Percentiles rank a stretch among this genome's conserved stretches.
phyloP scores from a whole-genome alignment of 2,113 vertebrate species.

The Petromus typicus region DNA sequence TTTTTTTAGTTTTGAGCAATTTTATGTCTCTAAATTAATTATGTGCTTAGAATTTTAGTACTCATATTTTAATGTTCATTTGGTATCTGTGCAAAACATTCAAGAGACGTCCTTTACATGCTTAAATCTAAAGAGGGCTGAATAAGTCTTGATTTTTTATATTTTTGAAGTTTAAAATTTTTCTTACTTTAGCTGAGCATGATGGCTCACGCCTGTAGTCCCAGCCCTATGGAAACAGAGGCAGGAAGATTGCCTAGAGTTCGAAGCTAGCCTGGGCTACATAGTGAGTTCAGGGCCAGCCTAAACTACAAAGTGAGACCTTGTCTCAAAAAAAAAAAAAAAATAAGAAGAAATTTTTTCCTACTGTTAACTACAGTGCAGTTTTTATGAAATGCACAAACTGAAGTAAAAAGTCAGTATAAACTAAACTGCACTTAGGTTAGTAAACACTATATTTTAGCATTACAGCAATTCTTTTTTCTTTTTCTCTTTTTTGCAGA shows the following conservation, averaged over 20 bases:
- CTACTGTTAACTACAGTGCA: conserved; percentile 46
- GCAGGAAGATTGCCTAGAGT: no score
- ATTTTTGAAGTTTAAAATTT: conserved; percentile 1
- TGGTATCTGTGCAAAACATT: conserved; percentile 22
- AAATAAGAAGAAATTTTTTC: not conserved
- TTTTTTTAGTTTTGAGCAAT: conserved; percentile 6
- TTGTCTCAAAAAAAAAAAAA: no score
- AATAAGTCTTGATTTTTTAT: conserved; percentile 23
- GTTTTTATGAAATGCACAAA: conserved; percentile 35
- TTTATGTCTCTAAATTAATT: conserved; percentile 23
- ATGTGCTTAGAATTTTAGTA: conserved; percentile 14
- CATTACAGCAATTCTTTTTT: not conserved
- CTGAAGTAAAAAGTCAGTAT: not conserved
- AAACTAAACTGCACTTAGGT: not conserved
- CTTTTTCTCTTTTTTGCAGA: no score
- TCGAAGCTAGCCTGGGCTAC: no score
- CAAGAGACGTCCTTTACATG: conserved; percentile 11
- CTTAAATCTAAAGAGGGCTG: conserved; percentile 19
- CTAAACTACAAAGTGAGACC: no score
- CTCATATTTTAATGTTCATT: conserved; percentile 43
- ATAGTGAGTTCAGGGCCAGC: no score
- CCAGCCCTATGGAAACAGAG: no score
- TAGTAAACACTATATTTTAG: conserved; percentile 45
- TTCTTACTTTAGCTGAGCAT: conserved; percentile 36
- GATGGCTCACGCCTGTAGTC: no score